Percentiles rank a stretch among this genome's conserved stretches.
Evolutionary conservation across 2,113 vertebrate species (phyloP).

Genomic region (Taurulus bubalis): DNA sequence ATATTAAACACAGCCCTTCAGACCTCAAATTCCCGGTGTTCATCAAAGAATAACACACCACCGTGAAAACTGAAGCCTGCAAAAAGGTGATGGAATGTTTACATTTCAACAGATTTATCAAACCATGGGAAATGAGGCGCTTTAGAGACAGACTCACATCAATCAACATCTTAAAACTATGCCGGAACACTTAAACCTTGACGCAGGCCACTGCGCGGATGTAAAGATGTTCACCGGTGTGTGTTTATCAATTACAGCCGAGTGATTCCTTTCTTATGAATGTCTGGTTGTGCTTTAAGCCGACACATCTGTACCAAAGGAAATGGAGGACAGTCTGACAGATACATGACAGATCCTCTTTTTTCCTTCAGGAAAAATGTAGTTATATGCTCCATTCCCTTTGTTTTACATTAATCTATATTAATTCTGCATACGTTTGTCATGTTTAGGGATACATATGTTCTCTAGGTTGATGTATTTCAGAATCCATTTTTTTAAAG

Average conservation of each 20-base stretch:
- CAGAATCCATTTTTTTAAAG: not conserved
- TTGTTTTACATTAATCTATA: not conserved
- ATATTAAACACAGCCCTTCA: slow-evolving; percentile 57
- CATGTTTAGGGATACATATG: not conserved
- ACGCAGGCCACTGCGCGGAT: slow-evolving; percentile 32
- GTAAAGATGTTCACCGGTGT: slow-evolving; percentile 37
- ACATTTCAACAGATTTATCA: slow-evolving; percentile 60
- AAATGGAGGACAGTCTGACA: not conserved
- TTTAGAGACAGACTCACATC: slow-evolving; percentile 32
- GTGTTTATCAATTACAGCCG: slow-evolving; percentile 50
- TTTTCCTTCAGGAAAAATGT: not conserved
- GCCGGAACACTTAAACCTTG: slow-evolving; percentile 48
- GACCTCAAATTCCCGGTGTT: slow-evolving; percentile 28
- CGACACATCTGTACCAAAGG: not conserved
- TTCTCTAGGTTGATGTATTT: not conserved
- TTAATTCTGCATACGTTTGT: not conserved
- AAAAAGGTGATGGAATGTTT: slow-evolving; percentile 56
- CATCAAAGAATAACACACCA: slow-evolving; percentile 66
- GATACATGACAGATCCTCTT: not conserved
- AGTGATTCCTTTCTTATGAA: slow-evolving; percentile 43
- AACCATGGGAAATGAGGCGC: slow-evolving; percentile 53
- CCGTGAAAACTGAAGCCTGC: slow-evolving; percentile 31
- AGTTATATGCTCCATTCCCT: not conserved
- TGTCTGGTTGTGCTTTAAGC: slow-evolving; percentile 4
- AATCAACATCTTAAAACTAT: slow-evolving; percentile 35